A percentile compares a stretch with the other conserved stretches of the same genome.
phyloP scores from a whole-genome alignment of 2,888 invertebrate species.

The Rhaphigaster nebulosa region DNA sequence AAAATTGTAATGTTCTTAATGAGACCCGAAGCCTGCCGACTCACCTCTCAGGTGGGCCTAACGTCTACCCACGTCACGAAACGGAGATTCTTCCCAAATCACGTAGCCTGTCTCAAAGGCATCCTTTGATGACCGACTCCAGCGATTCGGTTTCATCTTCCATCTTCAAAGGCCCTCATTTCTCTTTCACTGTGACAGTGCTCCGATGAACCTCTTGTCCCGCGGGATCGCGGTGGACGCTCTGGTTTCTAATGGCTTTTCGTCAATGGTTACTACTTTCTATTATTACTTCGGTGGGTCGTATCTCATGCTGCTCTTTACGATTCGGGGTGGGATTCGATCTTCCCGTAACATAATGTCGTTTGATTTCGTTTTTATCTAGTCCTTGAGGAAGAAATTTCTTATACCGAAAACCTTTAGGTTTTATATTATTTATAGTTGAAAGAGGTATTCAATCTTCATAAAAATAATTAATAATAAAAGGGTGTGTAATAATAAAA shows the following conservation, averaged over 20 bases:
- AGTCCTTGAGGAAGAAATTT: no score
- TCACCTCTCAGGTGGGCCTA: background rate
- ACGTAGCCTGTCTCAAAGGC: background rate
- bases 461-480: no score
- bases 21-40: background rate
- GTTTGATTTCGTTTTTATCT: no score
- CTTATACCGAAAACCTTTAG: no score
- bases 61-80: background rate
- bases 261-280: background rate
- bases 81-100: background rate
- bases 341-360: no score
- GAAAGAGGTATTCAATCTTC: no score
- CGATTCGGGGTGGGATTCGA: no score
- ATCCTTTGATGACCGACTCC: background rate
- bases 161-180: background rate
- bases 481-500: no score
- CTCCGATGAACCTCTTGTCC: background rate
- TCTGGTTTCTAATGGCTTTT: background rate
- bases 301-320: no score
- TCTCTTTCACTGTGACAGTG: background rate
- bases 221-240: background rate
- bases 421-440: no score
- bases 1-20: background rate
- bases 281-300: background rate
- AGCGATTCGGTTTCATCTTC: background rate